Base-by-base conservation (phyloP, 2,113 vertebrate species). In the Hemichromis elongatus region DNA sequence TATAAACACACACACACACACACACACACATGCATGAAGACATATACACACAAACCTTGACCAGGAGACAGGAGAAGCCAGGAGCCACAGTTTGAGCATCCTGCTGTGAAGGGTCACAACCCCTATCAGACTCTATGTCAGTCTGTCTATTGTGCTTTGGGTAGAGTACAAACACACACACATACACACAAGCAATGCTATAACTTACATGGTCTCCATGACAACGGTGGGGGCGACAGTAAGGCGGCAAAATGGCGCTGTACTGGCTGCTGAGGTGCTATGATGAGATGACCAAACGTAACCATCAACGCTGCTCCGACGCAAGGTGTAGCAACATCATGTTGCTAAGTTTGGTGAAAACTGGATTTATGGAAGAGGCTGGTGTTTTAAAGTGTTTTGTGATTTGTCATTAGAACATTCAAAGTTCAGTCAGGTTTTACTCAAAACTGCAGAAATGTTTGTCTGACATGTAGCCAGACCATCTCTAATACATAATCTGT, bases 81-180 rank as follows among this genome's bases (percentile, higher is more conserved):
- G 91, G 98, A 98, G 97, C 96, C 97, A 95, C 94, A 90, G 92
- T 95, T 95, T 86, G 90, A 87, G 90, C 54, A 42, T 89, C 96
- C 95, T 45, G 90, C 95, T 94, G 95, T 93, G 93, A 96, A 95
- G 95, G 98, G 97, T 98, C 96, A 96, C 95, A 96, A 97, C 97
- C 97, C 97, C 97, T 97, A 99, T 99, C 98, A 99, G 98, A 98
- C 98, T 98, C 97, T 96, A 97, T 98, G 98, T 98, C 98, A 99
- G 97, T 97, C 96, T 96, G 96, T 96, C 97, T 96, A 97, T 98
- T 98, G 96, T 97, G 96, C 96, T 94, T 92, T 92, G 96, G 95
- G 26, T 83, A 85, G 84, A 88, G 80, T 80, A 82, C 86, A 79
- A 86, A 87, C 88, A 84, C 81, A 86, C 83, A 82, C 70, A 84